Evolutionary conservation across 2,888 invertebrate species (phyloP), one percentile per base, ranked within the genome.

Genomic region (Herminia tarsipennalis): DNA sequence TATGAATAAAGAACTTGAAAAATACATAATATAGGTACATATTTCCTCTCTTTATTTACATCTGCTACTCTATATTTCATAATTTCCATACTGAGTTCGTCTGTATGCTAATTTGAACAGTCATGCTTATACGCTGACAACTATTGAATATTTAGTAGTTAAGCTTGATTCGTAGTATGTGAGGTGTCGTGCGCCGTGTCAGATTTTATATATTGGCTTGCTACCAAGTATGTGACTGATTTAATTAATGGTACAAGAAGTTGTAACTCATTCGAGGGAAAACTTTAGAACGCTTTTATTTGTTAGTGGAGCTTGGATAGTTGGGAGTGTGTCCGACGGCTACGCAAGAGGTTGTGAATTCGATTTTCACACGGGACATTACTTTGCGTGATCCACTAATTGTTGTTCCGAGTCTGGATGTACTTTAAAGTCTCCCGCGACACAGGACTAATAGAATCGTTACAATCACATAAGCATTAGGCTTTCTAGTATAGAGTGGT

Each of bases 141-240:
- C 36, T 30, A 17, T 30, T 36, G 36, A 43, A 43, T 43, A 43
- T 43, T 30, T 13, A 43, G 14, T 29, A 32, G 30, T 17, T 5
- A 1, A 28, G 32, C 20, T 37, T 43, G 36, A 36, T 43, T 29
- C 18, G 42, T 35, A 28, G 16, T 34, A 43, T 18, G 14, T 2
- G n/a, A 21, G 34, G 17, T 24, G 32, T 21, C 32, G 17, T 22
- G 32, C 32, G 17, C 12, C 17, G n/a, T 32, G 39, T 35, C 41
- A 42, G 28, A 34, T 42, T 33, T 35, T 22, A 42, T 42, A 21
- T 35, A 42, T 42, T 17, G 17, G 39, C 12, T 32, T 4, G 40
- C 33, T 27, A 41, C 40, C 18, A 41, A 25, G 21, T 33, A 41
- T 33, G 9, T 25, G 25, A 18, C 12, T 18, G 25, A 35, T 25